A percentile compares a stretch with the other conserved stretches of the same genome.
These are phyloP conservation scores for Dunckerocampus dactyliophorus DNA, from an alignment of 2,113 vertebrate species.

Conservation along the genomic window DNA sequence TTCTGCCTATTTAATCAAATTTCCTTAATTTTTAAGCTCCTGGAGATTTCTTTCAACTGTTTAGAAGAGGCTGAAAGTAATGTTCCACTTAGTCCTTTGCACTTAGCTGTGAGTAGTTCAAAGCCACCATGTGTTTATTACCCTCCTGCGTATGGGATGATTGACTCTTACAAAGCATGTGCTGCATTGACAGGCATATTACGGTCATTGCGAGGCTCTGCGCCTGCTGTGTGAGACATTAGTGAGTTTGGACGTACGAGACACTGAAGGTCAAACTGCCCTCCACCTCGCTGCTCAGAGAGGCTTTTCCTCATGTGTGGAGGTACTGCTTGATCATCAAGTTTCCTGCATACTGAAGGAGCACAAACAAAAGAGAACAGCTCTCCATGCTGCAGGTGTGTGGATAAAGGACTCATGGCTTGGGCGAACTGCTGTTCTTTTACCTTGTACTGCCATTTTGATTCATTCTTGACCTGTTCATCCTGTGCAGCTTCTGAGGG, in stretches of 20 bases:
- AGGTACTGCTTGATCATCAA: slow-evolving; percentile 86
- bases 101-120: slow-evolving; percentile 91
- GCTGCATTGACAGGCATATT: slow-evolving; percentile 78
- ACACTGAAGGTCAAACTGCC: slow-evolving; percentile 83
- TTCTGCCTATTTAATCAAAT: neutral
- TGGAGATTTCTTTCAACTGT: slow-evolving; percentile 98
- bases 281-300: slow-evolving; percentile 86
- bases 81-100: slow-evolving; percentile 92
- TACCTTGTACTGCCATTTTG: neutral
- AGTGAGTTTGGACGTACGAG: slow-evolving; percentile 89
- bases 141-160: neutral
- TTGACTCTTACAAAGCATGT: neutral
- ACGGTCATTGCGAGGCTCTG: slow-evolving; percentile 93
- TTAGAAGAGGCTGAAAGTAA: slow-evolving; percentile 92
- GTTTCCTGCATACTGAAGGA: slow-evolving; percentile 86
- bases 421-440: neutral
- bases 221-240: slow-evolving; percentile 88
- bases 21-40: slow-evolving; percentile 73
- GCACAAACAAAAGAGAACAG: slow-evolving; percentile 81
- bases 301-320: slow-evolving; percentile 84
- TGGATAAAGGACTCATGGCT: neutral
- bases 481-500: slow-evolving; percentile 81
- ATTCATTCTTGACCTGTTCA: neutral
- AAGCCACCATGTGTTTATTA: neutral
- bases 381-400: slow-evolving; percentile 87